Evolutionary conservation across 2,797 vertebrate species (phyloP).

Genomic region (Muscicapa striata): DNA sequence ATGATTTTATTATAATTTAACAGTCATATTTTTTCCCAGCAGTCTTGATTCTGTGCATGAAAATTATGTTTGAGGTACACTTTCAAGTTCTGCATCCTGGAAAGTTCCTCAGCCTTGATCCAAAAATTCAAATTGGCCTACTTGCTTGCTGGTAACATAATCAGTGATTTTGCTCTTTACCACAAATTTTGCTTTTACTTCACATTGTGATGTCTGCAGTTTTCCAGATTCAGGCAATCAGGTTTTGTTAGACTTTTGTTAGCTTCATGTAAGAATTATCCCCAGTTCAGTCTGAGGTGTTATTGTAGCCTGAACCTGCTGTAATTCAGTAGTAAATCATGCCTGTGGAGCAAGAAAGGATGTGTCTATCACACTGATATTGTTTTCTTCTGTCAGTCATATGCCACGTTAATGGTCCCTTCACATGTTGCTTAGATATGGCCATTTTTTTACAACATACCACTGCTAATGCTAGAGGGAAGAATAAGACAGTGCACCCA

Average conservation of each 20-base stretch:
- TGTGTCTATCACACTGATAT: neutral
- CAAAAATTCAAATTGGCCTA: neutral
- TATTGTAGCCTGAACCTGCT: neutral
- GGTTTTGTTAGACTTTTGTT: neutral
- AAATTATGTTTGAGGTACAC: neutral
- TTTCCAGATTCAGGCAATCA: neutral
- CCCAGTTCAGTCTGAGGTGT: neutral
- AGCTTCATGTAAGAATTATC: neutral
- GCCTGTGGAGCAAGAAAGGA: neutral
- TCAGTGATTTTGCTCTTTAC: neutral
- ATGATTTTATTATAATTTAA: neutral
- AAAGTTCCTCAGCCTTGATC: neutral
- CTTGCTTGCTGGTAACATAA: neutral
- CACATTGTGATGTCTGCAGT: neutral
- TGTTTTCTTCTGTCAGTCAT: constrained; percentile 11
- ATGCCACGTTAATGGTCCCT: neutral
- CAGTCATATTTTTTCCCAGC: neutral
- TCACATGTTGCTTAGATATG: neutral
- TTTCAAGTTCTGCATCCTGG: neutral
- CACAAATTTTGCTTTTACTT: neutral
- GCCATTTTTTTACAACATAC: neutral
- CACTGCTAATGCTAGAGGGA: neutral
- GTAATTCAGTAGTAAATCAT: neutral
- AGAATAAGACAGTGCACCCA: neutral
- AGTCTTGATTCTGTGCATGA: neutral